Evolutionary conservation across 2,797 vertebrate species (phyloP), one percentile per base, ranked within the genome.

Genomic region (Sebastes itinus): DNA sequence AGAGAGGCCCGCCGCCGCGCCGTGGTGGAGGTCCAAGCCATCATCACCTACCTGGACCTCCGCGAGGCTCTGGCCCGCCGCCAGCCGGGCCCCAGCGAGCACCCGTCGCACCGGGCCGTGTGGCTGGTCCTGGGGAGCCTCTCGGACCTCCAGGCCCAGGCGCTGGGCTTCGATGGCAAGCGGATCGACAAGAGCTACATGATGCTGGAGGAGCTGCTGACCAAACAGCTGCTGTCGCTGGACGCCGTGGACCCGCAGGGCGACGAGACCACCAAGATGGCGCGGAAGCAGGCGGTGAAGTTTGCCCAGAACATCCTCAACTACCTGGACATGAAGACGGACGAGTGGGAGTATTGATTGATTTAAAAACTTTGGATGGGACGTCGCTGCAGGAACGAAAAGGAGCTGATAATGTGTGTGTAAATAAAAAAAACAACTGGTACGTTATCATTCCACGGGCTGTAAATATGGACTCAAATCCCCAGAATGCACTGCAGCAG

Each of bases 291-390:
- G 94, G 98, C 98, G 0, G 99, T 99, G 75, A 99, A 97, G 92
- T 97, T 98, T 0, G 98, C 98, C 23, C 98, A 99, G 95, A 99
- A 98, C 92, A 98, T 98, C 90, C 97, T 99, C 76, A 96, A 96
- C 95, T 99, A 98, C 78, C 95, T 99, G 76, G 98, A 99, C 95
- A 96, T 99, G 96, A 99, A 99, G 93, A 99, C 98, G 0, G 98
- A 99, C 76, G 97, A 99, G 85, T 99, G 98, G 98, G 98, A 99
- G 86, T 99, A 99, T 88, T 99, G 91, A 95, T 13, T 7, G 0
- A 38, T 7, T 10, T 27, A 18, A 23, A 12, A n/a, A 35, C 46
- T 27, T 64, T 65, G 10, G 54, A 20, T 16, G n/a, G 38, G 59
- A 77, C 46, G 13, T 38, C 59, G 23, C 76, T 81, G 77, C 80